Conservation (phyloP, 2,113 vertebrate species). For the Solea solea region DNA sequence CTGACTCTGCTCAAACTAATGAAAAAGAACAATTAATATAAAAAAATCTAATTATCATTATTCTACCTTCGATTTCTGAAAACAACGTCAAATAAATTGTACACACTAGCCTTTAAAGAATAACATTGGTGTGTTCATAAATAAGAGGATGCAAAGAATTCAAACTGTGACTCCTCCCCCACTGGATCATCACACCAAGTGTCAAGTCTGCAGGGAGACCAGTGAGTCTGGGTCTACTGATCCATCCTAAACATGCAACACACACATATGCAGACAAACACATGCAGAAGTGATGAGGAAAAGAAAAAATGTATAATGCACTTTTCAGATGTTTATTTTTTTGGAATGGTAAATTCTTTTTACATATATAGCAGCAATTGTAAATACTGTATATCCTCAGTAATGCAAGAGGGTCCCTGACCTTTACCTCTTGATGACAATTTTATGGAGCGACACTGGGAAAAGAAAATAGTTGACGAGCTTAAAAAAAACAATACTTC, state of each 20-base stretch:
- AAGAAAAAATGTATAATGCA: constrained; percentile 12
- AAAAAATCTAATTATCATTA: too few species aligned
- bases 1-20: too few species aligned
- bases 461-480: too few species aligned
- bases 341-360: constrained; percentile 39
- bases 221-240: too few species aligned
- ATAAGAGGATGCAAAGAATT: too few species aligned
- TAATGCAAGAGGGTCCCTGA: constrained; percentile 20
- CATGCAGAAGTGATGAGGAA: constrained; percentile 11
- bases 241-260: neutral
- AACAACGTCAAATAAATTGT: too few species aligned
- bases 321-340: constrained; percentile 53
- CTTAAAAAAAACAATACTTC: too few species aligned
- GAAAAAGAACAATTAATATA: too few species aligned
- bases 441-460: constrained; percentile 4
- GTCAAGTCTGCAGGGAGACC: constrained; percentile 13
- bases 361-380: constrained; percentile 57
- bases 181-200: neutral
- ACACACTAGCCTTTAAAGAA: too few species aligned
- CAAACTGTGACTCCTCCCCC: too few species aligned
- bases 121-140: too few species aligned
- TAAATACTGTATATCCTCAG: constrained; percentile 40
- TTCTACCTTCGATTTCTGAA: too few species aligned
- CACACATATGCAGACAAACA: constrained; percentile 17
- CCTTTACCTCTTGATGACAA: constrained; percentile 20